Evolutionary conservation across 1,140 invertebrate species (phyloP).

Genomic region (Diachasma alloeum): DNA sequence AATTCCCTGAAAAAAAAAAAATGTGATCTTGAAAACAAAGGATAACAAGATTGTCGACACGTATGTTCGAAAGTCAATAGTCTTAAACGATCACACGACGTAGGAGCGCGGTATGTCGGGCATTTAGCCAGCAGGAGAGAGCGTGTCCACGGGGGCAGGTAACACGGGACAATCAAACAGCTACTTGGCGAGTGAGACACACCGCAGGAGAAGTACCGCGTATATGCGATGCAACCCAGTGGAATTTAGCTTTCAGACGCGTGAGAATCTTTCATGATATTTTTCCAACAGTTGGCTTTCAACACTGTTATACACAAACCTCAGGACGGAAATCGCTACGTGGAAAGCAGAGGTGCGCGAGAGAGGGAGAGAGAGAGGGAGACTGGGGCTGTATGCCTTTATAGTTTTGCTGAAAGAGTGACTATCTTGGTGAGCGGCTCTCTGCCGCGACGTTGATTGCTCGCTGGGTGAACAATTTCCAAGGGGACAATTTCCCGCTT

Average conservation of each 20-base stretch:
- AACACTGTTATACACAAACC: slow-evolving; percentile 7
- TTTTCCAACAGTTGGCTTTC: slow-evolving; percentile 29
- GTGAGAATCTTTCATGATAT: slow-evolving; percentile 37
- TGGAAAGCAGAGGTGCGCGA: slow-evolving; percentile 10
- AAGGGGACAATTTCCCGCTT: slow-evolving; percentile 30
- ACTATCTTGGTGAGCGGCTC: neutral
- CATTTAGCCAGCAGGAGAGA: slow-evolving; percentile 27
- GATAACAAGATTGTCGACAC: slow-evolving; percentile 28
- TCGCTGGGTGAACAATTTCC: slow-evolving; percentile 25
- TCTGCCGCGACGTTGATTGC: slow-evolving; percentile 25
- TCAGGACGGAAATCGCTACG: slow-evolving; percentile 14
- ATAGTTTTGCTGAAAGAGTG: slow-evolving; percentile 2
- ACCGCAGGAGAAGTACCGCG: neutral
- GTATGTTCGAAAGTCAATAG: slow-evolving; percentile 23
- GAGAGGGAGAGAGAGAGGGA: too few species aligned
- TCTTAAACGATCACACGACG: slow-evolving; percentile 30
- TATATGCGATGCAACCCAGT: neutral
- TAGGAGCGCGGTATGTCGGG: slow-evolving; percentile 28
- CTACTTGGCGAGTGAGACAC: neutral
- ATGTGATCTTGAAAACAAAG: slow-evolving; percentile 24
- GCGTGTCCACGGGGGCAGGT: neutral
- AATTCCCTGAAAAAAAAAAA: neutral
- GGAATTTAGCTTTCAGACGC: slow-evolving; percentile 30
- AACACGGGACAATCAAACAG: slow-evolving; percentile 26
- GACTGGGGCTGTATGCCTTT: neutral